Conservation (phyloP, 2,113 vertebrate genomes). For the Microcebus tavaratra region DNA sequence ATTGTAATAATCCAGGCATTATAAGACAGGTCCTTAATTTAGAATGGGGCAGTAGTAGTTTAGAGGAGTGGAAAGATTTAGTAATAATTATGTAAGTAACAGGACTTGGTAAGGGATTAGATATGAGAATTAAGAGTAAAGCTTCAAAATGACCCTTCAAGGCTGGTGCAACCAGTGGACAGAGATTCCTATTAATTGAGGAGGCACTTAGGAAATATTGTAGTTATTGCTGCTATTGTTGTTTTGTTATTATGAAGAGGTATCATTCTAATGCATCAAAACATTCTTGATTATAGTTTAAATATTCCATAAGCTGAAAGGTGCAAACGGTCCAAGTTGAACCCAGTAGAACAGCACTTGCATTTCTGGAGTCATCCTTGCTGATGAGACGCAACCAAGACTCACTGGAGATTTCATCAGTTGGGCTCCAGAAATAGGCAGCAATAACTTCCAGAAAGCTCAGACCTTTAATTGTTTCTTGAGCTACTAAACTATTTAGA, state of each 20-base stretch:
- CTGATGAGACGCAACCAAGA: neutral
- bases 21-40: neutral
- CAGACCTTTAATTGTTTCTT: neutral
- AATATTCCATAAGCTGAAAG: neutral
- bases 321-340: neutral
- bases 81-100: neutral
- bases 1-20: neutral
- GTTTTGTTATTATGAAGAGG: neutral
- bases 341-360: neutral
- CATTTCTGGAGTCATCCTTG: neutral
- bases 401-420: neutral
- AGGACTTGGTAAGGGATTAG: neutral
- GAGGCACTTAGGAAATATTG: neutral
- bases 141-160: neutral
- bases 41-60: neutral
- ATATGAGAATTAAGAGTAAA: neutral
- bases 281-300: neutral
- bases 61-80: neutral
- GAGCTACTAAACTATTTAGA: neutral
- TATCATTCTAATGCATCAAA: neutral
- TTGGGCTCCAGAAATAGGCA: neutral
- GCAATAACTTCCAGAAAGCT: neutral
- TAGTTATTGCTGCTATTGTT: neutral
- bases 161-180: neutral
- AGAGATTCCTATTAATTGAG: neutral